Evolutionary conservation across 1,140 invertebrate genomes (phyloP).

Genomic region (Bilobella aurantiaca): DNA sequence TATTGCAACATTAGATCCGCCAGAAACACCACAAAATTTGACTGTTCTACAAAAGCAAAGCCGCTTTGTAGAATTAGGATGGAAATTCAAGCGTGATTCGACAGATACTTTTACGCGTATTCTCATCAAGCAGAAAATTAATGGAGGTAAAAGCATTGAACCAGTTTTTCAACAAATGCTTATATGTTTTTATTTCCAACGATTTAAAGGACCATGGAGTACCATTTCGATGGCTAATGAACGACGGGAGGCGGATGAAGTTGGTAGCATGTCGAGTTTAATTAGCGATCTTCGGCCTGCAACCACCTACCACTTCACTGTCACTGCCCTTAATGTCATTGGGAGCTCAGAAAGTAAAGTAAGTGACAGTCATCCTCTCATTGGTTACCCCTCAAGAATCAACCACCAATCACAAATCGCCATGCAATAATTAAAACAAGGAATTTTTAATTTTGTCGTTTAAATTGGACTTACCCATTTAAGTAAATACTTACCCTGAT

Average conservation of each 20-base stretch:
- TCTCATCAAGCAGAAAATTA: constrained; percentile 38
- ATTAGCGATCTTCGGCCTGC: constrained; percentile 45
- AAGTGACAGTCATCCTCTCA: too few relatives aligned
- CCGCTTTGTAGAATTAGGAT: constrained; percentile 34
- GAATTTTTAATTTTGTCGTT: too few relatives aligned
- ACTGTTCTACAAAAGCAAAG: constrained; percentile 33
- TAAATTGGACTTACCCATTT: too few relatives aligned
- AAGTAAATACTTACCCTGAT: too few relatives aligned
- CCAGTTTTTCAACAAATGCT: constrained; percentile 3
- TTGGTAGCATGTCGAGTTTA: constrained; percentile 45
- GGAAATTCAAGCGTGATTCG: constrained; percentile 37
- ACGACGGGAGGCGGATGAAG: too few relatives aligned
- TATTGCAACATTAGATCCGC: constrained; percentile 28
- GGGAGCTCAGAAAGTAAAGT: constrained; percentile 45
- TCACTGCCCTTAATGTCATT: constrained; percentile 46
- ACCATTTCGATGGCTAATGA: not conserved
- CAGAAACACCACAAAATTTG: constrained; percentile 33
- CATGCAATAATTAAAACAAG: too few relatives aligned
- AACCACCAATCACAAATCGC: too few relatives aligned
- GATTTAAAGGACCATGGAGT: constrained; percentile 4
- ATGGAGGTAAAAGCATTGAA: constrained; percentile 25
- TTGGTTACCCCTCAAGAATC: not conserved
- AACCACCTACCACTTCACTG: constrained; percentile 44
- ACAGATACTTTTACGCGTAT: constrained; percentile 46
- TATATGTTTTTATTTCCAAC: not conserved